Evolutionary conservation across 1,140 invertebrate species (phyloP).

Genomic region (Drosophila busckii): DNA sequence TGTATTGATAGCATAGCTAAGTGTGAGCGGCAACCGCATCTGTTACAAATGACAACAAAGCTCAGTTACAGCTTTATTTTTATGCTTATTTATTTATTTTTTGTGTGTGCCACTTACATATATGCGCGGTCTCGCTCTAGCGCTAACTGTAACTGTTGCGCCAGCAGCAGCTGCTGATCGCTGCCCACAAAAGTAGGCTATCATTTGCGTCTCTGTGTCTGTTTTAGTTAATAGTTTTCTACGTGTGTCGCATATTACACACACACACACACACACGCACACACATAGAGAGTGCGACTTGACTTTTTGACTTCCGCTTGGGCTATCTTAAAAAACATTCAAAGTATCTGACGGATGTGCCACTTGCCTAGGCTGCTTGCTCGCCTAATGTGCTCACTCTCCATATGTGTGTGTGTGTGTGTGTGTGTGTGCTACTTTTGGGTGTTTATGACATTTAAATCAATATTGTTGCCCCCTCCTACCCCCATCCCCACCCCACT

Average conservation of each 20-base stretch:
- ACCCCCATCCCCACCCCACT: background rate
- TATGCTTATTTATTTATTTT: constrained; percentile 6
- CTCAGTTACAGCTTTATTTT: constrained; percentile 1
- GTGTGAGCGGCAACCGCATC: constrained; percentile 66
- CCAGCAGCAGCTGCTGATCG: constrained; percentile 28
- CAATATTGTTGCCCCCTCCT: constrained; percentile 56
- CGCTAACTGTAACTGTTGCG: constrained; percentile 39
- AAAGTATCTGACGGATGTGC: constrained; percentile 69
- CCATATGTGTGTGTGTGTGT: background rate
- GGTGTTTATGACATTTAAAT: constrained; percentile 75
- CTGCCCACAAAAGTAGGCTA: constrained; percentile 24
- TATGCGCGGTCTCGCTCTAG: constrained; percentile 39
- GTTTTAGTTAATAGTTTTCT: constrained; percentile 72
- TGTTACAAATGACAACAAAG: constrained; percentile 68
- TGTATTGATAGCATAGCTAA: constrained; percentile 58
- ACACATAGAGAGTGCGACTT: constrained; percentile 14
- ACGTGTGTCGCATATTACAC: constrained; percentile 69
- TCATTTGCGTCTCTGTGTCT: constrained; percentile 39
- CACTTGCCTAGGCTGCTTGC: constrained; percentile 42
- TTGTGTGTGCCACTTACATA: constrained; percentile 16
- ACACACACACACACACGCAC: constrained; percentile 3
- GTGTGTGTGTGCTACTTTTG: constrained; percentile 45
- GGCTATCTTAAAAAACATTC: constrained; percentile 58
- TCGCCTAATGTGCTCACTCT: no score
- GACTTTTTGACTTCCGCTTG: constrained; percentile 65